Evolutionary conservation across 2,797 vertebrate species (phyloP).

Genomic region (Mormyrus hasselquistii): DNA sequence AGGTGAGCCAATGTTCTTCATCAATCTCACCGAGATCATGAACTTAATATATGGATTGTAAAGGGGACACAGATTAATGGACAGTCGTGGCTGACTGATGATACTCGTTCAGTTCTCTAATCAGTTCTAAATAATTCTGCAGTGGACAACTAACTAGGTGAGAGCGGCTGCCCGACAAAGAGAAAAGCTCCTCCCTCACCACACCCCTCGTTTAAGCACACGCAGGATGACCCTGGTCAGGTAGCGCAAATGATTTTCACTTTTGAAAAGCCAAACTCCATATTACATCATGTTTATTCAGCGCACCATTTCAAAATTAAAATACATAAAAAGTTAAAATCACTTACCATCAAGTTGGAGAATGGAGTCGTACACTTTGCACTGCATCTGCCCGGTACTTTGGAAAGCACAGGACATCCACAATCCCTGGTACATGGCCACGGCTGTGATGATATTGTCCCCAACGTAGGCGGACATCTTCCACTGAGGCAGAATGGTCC

Average conservation of each 20-base stretch:
- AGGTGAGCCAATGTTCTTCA: not conserved
- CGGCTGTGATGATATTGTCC: conserved; percentile 79
- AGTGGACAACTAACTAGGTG: not conserved
- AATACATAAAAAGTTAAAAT: not conserved
- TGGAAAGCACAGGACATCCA: conserved; percentile 85
- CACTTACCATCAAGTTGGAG: conserved; percentile 72
- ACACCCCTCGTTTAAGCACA: not conserved
- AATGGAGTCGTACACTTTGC: conserved; percentile 81
- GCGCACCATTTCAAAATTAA: not conserved
- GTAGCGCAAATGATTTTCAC: not conserved
- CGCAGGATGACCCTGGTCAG: not conserved
- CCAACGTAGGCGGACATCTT: conserved; percentile 78
- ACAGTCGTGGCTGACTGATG: no score
- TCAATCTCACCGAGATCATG: not conserved
- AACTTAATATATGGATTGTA: not conserved
- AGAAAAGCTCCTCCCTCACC: not conserved
- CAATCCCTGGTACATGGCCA: conserved; percentile 77
- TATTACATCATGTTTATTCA: not conserved
- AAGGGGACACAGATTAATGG: not conserved
- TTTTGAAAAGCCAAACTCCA: not conserved
- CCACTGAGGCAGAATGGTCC: conserved; percentile 83
- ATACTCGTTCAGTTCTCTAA: not conserved
- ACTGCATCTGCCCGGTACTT: conserved; percentile 80
- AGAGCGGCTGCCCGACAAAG: not conserved
- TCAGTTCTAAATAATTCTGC: not conserved